phyloP scores from a whole-genome alignment of 2,113 vertebrate species.

The zebrafish (Danio rerio) region DNA sequence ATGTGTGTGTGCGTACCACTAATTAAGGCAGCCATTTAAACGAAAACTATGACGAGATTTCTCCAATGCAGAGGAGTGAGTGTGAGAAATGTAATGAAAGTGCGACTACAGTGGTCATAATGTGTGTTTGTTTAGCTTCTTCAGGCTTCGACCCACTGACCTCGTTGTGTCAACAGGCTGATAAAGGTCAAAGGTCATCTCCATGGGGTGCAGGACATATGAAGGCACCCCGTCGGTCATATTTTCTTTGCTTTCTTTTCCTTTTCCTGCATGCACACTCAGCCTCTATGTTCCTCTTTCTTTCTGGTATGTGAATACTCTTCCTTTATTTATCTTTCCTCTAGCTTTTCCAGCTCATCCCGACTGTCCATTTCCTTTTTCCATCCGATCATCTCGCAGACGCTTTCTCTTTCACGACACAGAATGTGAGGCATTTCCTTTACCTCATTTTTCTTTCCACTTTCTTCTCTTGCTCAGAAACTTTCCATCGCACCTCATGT shows the following conservation, averaged over 20 bases:
- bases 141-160: neutral
- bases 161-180: slow-evolving; percentile 3
- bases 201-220: neutral
- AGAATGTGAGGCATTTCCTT: slow-evolving; percentile 30
- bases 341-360: neutral
- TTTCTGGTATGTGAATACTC: slow-evolving; percentile 22
- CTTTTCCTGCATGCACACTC: neutral
- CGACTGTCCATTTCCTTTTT: slow-evolving; percentile 15
- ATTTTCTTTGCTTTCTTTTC: neutral
- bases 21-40: slow-evolving; percentile 19
- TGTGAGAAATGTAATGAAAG: neutral
- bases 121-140: neutral
- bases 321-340: slow-evolving; percentile 17
- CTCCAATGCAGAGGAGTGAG: slow-evolving; percentile 4
- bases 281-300: neutral
- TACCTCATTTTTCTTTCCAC: neutral
- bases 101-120: neutral
- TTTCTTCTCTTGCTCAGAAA: neutral
- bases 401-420: neutral
- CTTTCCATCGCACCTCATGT: neutral
- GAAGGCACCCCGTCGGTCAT: neutral
- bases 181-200: slow-evolving; percentile 3
- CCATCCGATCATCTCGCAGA: slow-evolving; percentile 5
- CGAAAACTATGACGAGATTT: neutral
- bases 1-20: slow-evolving; percentile 2